Evolutionary conservation across 2,888 invertebrate species (phyloP), one percentile per base, ranked within the genome.

Genomic region (Chironomus riparius): DNA sequence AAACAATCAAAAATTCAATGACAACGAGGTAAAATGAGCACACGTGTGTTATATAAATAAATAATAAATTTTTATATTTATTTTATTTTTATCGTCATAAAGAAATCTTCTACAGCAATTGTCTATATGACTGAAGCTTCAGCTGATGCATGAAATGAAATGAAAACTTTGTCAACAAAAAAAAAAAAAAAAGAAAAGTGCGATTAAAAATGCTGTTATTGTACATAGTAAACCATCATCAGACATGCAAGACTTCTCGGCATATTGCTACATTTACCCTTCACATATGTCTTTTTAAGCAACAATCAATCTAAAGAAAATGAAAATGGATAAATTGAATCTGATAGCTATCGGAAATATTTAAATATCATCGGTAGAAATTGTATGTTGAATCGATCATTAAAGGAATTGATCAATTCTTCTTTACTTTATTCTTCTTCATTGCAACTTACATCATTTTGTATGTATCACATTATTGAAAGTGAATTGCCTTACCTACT

Each of bases 251-350:
- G 56, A 56, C 18, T 56, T 65, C 65, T 65, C 22, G 65, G 65
- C 65, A 65, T 65, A 65, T 65, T 65, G 65, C 65, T 24, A 65
- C 13, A 24, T 65, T 65, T 65, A 18, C 65, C 18, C 18, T 18
- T 65, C 65, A 65, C 65, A 65, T 65, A 65, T 65, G 21, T 24
- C 65, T 65, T 65, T 65, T 65, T 65, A 21, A 65, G 21, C 22
- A 65, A 22, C 65, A 65, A 65, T 65, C 65, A 65, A 65, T 65
- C 65, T 65, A 21, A 10, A 21, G 65, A 56, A 18, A 18, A 10
- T 12, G n/a, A 65, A 18, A 74, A 22, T 68, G 74, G 47, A 74
- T 74, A 68, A 74, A 74, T 74, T 68, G 74, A 68, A 62, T 68
- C 12, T 47, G 48, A 18, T 74, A 68, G 74, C 74, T 61, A 47